phyloP scores from a whole-genome alignment of 2,888 invertebrate species.

The Stictocephala bisonia region DNA sequence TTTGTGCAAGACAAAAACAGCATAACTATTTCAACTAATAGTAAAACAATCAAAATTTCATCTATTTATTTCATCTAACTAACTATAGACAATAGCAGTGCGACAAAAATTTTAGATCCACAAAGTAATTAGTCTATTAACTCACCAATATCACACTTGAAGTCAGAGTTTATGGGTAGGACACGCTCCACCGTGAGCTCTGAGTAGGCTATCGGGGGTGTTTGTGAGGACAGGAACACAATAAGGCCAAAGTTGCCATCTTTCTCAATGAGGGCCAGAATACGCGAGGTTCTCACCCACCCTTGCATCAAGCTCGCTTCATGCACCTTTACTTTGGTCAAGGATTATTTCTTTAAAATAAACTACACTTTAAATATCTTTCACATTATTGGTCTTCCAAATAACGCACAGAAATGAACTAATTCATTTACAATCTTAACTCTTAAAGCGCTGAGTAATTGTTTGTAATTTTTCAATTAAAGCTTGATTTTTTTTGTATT shows the following conservation, averaged over 20 bases:
- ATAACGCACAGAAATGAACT: background rate
- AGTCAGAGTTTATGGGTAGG: conserved; percentile 82
- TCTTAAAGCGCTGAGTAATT: no score
- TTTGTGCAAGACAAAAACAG: no score
- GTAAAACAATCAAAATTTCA: no score
- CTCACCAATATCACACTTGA: conserved; percentile 80
- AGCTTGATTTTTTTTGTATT: no score
- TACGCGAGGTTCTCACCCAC: conserved; percentile 67
- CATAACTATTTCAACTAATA: no score
- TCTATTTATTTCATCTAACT: no score
- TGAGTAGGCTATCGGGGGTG: conserved; percentile 77
- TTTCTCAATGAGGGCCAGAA: conserved; percentile 71
- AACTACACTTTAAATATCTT: background rate
- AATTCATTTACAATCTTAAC: no score
- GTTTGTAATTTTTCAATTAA: no score
- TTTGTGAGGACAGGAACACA: conserved; percentile 70
- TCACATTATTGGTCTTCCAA: background rate
- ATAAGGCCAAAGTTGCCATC: conserved; percentile 69
- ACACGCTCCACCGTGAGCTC: conserved; percentile 85
- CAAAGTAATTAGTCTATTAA: no score
- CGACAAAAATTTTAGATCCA: no score
- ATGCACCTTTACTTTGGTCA: conserved; percentile 48
- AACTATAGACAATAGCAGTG: no score
- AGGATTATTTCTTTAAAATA: no score
- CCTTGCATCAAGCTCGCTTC: conserved; percentile 67